Conservation (phyloP, 1,140 invertebrate genomes). For the Leptinotarsa lineolata region DNA sequence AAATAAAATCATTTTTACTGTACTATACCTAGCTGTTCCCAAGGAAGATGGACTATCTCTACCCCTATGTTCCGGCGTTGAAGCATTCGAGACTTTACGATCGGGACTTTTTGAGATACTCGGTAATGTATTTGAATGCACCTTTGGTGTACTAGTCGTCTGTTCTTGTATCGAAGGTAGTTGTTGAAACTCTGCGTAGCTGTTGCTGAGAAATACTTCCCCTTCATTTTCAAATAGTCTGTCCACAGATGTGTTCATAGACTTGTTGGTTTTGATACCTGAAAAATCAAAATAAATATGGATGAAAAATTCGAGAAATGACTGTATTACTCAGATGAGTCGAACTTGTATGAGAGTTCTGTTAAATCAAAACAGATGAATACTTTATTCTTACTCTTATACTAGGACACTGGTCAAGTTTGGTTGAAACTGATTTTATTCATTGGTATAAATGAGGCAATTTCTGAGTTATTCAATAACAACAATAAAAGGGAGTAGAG, state of each 20-base stretch:
- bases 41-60: conserved; percentile 62
- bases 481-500: no score
- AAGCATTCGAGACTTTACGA: conserved; percentile 59
- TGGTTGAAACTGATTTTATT: no score
- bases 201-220: conserved; percentile 71
- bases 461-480: no score
- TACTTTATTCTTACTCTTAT: no score
- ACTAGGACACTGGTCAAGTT: no score
- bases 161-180: conserved; percentile 63
- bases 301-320: no score
- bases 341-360: no score
- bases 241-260: conserved; percentile 91
- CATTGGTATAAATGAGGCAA: no score
- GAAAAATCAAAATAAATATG: conserved; percentile 16
- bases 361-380: no score
- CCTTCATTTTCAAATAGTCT: conserved; percentile 81
- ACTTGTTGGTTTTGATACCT: conserved; percentile 73
- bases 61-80: conserved; percentile 63
- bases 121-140: conserved; percentile 52
- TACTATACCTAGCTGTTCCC: conserved; percentile 56
- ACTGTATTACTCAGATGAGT: no score
- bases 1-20: background rate
- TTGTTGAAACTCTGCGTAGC: conserved; percentile 67
- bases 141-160: conserved; percentile 55
- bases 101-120: conserved; percentile 60